phyloP scores from a whole-genome alignment of 2,113 vertebrate species.

The Megaceryle maxima region DNA sequence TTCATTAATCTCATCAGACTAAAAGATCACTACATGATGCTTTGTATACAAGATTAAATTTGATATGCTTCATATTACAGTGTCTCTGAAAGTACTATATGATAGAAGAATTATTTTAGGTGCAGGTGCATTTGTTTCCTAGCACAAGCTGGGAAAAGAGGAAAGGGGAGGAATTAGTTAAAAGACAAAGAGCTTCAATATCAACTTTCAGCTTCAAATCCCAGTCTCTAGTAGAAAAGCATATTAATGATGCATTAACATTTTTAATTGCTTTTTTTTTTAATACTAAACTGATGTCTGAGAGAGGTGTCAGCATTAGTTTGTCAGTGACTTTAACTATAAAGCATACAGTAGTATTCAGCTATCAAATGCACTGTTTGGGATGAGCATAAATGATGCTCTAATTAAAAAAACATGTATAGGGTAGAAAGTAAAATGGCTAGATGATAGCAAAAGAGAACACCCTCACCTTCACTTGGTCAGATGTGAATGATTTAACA shows the following conservation, averaged over 20 bases:
- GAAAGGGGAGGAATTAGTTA: background rate
- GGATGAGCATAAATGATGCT: background rate
- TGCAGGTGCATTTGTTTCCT: background rate
- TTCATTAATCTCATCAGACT: background rate
- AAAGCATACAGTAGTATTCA: background rate
- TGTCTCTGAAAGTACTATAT: background rate
- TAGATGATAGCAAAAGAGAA: background rate
- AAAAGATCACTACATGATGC: background rate
- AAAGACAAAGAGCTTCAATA: background rate
- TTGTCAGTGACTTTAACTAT: background rate
- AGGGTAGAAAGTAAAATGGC: background rate
- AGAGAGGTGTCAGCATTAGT: background rate
- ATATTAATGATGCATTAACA: background rate
- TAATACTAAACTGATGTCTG: background rate
- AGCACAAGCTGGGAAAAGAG: background rate
- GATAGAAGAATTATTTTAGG: background rate
- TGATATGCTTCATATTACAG: background rate
- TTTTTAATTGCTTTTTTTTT: background rate
- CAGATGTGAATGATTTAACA: background rate
- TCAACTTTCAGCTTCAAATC: background rate
- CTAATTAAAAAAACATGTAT: background rate
- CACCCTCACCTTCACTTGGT: background rate
- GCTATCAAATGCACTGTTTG: background rate
- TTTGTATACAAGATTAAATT: background rate
- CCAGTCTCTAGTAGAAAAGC: background rate